Evolutionary conservation across 2,888 invertebrate species (phyloP), one percentile per base, ranked within the genome.

Genomic region (Exocentrus adspersus): DNA sequence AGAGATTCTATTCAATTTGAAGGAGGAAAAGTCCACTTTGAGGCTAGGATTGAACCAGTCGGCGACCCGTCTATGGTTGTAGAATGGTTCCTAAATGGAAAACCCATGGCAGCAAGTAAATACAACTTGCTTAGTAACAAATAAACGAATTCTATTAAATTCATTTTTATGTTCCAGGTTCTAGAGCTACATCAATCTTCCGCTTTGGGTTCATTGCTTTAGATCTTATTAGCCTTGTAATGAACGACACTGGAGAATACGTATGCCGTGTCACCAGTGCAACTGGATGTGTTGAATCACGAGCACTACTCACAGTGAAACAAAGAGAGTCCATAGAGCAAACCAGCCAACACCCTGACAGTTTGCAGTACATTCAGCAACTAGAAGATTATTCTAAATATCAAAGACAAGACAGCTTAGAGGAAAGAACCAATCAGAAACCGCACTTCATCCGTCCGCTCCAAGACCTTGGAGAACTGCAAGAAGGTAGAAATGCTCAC

Each of bases 161-260:
- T 24, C 37, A 21, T 32, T 21, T 46, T 46, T 21, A 32, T 7
- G 64, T 69, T 60, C 48, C 54, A 97, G 98, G 97, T 86, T 97
- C 97, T 72, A 90, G 98, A 80, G 94, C 94, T 81, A 96, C 95
- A 78, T 93, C 95, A 70, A 91, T 95, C 79, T 95, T 97, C 86
- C 94, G 97, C 81, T 98, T 99, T 85, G 98, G 99, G 76, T 98
- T 96, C 81, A 97, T 98, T 77, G 94, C 97, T 73, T 87, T 97
- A 75, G 96, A 97, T 81, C 87, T 97, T 80, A 88, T 97, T 75
- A 93, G 93, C 84, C 88, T 95, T 62, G 90, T 92, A 72, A 85
- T 89, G 69, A 90, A 92, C 78, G 97, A 98, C 80, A 90, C 91
- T 76, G 98, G 95, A 62, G 94, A 95, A 84, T 96, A 95, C 79